Evolutionary conservation across 1,140 invertebrate genomes (phyloP).

Genomic region (Bombus waltoni): DNA sequence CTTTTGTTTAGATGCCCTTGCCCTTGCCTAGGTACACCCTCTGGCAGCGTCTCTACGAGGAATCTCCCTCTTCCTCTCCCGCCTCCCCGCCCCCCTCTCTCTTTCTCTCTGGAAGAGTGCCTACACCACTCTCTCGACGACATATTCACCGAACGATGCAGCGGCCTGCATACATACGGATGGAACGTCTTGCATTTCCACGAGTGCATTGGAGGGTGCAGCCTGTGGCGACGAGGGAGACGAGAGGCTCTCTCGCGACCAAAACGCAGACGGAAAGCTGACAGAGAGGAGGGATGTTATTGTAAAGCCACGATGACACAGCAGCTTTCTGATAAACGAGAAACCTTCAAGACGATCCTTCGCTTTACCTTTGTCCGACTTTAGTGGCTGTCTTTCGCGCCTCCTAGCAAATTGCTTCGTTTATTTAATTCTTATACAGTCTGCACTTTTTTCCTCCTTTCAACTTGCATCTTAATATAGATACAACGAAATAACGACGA

Average conservation of each 20-base stretch:
- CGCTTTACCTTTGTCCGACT: background rate
- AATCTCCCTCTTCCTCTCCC: constrained; percentile 21
- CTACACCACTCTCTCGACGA: constrained; percentile 32
- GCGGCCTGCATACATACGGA: constrained; percentile 22
- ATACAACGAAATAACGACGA: too few species aligned
- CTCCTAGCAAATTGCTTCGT: background rate
- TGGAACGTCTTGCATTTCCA: constrained; percentile 52
- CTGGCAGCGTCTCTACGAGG: constrained; percentile 25
- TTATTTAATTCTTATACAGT: background rate
- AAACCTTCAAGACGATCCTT: background rate
- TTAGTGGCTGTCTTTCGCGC: background rate
- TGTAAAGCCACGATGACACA: constrained; percentile 43
- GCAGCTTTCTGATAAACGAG: constrained; percentile 42
- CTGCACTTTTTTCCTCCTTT: too few species aligned
- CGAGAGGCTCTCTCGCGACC: constrained; percentile 28
- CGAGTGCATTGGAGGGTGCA: constrained; percentile 41
- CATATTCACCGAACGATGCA: constrained; percentile 23
- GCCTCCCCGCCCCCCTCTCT: background rate
- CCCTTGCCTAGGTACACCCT: constrained; percentile 46
- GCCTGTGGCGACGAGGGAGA: constrained; percentile 21
- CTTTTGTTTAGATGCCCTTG: constrained; percentile 53
- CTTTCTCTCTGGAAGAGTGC: background rate
- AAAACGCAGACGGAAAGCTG: constrained; percentile 22
- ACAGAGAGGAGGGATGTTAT: constrained; percentile 21
- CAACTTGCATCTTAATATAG: too few species aligned